phyloP scores from a whole-genome alignment of 1,140 invertebrate species.

The Drosophila auraria region DNA sequence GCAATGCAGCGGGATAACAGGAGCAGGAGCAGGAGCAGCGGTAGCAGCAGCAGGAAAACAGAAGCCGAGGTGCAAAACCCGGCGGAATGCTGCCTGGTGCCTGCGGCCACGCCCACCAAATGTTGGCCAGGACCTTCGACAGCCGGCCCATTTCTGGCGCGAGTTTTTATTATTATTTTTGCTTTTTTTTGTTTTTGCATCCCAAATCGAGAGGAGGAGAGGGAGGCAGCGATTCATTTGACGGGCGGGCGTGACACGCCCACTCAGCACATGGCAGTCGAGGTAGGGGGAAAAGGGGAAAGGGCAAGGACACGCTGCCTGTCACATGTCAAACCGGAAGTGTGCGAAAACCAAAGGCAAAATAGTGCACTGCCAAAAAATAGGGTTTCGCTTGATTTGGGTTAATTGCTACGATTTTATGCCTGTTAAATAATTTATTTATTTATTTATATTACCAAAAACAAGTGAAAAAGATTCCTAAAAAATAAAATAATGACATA shows the following conservation, averaged over 20 bases:
- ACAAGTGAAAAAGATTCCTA: not conserved
- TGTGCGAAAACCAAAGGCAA: conserved; percentile 68
- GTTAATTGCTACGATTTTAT: not conserved
- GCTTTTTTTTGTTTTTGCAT: conserved; percentile 42
- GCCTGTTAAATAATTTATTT: not conserved
- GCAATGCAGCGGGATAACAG: conserved; percentile 15
- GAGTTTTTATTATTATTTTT: conserved; percentile 54
- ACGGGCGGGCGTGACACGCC: conserved; percentile 72
- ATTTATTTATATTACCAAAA: not conserved
- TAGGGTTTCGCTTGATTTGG: not conserved
- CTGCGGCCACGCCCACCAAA: conserved; percentile 46
- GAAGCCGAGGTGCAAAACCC: conserved; percentile 60
- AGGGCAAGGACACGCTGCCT: conserved; percentile 63
- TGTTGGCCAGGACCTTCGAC: conserved; percentile 41
- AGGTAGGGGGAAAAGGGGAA: not conserved
- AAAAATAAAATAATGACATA: too few species aligned
- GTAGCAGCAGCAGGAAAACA: conserved; percentile 9
- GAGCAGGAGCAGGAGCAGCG: not conserved
- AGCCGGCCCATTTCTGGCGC: conserved; percentile 76
- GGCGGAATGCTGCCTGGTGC: conserved; percentile 57
- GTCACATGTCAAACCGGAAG: conserved; percentile 84
- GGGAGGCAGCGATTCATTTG: conserved; percentile 73
- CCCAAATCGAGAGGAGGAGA: conserved; percentile 2
- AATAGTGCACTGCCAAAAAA: conserved; percentile 37
- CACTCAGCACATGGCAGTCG: conserved; percentile 33